Base-by-base conservation (phyloP, 2,888 invertebrate species). In the Hirtodrosophila cameraria region DNA sequence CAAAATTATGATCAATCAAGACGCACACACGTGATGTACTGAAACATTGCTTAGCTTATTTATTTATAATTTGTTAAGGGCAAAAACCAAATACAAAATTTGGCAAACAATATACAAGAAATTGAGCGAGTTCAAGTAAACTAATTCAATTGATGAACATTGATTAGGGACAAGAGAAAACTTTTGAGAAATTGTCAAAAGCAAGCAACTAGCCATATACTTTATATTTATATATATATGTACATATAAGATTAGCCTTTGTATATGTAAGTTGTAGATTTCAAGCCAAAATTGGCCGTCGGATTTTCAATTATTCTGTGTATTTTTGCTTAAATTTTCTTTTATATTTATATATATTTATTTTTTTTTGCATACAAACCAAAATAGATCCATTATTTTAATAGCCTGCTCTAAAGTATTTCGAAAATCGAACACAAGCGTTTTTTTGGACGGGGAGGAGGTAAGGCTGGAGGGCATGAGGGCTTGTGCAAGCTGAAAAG, bases 341-440 rank as follows among this genome's bases (percentile, higher is more conserved):
- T 52, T 6, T 43, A 7, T 46, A 31, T 31, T 33, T 30, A 48
- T 55, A n/a, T n/a, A n/a, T n/a, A n/a, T n/a, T n/a, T n/a, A n/a
- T 13, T 11, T 46, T 39, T 63, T 68, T 61, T 55, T 55, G 73
- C 58, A 50, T 68, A 65, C 59, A 6, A 52, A 65, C 77, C 63
- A 77, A 81, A 81, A 80, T 80, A 81, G 75, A 81, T 81, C 71
- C 83, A 81, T 81, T 81, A 81, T 83, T 81, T 82, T 82, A 82
- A 81, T 81, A 75, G 80, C 75, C 75, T 78, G 75, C 80, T 70
- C 53, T 77, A 70, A 80, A 81, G 82, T 81, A 81, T 81, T 80
- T 82, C 62, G 64, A 68, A 75, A 77, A 79, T 82, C 75, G 69
- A 81, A 79, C 59, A 58, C 41, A 20, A 23, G 13, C 15, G 31